These are phyloP conservation scores for Panopea generosa DNA, from an alignment of 2,888 invertebrate genomes.

Conservation along the genomic window DNA sequence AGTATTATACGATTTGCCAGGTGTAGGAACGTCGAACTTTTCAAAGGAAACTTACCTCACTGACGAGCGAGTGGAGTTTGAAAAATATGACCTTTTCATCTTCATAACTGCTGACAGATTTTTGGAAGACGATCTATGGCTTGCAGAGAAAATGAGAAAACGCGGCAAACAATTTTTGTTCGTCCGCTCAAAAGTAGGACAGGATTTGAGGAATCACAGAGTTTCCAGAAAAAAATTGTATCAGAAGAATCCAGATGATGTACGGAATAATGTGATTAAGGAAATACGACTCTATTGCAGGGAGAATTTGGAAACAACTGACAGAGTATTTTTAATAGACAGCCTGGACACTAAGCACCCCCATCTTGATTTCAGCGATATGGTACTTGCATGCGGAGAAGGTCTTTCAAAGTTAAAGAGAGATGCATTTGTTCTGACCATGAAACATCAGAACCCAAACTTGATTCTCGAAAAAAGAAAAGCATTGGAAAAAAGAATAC, in stretches of 20 bases:
- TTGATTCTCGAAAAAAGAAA: slow-evolving; percentile 6
- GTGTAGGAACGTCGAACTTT: slow-evolving; percentile 36
- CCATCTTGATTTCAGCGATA: background rate
- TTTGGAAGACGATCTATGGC: slow-evolving; percentile 33
- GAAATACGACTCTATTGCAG: too few relatives aligned
- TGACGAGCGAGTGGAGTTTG: slow-evolving; percentile 9
- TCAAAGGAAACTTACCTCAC: slow-evolving; percentile 19
- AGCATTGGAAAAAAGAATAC: background rate
- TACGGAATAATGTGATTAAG: too few relatives aligned
- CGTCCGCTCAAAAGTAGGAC: slow-evolving; percentile 25
- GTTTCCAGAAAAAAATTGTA: background rate
- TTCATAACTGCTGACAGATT: slow-evolving; percentile 14
- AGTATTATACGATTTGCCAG: slow-evolving; percentile 42
- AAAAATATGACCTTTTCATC: too few relatives aligned
- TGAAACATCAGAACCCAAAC: background rate
- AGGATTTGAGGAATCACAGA: slow-evolving; percentile 2
- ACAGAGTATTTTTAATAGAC: too few relatives aligned
- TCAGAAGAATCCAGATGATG: background rate
- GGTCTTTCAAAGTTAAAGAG: too few relatives aligned
- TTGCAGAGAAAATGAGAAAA: slow-evolving; percentile 17
- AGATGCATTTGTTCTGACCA: slow-evolving; percentile 4
- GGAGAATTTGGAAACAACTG: too few relatives aligned
- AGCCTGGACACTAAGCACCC: too few relatives aligned
- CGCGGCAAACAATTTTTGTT: slow-evolving; percentile 24
- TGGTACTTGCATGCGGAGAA: too few relatives aligned